Percentiles rank a stretch among this genome's conserved stretches.
Conservation (phyloP, 2,797 vertebrate genomes). For the Myotis findleyi region DNA sequence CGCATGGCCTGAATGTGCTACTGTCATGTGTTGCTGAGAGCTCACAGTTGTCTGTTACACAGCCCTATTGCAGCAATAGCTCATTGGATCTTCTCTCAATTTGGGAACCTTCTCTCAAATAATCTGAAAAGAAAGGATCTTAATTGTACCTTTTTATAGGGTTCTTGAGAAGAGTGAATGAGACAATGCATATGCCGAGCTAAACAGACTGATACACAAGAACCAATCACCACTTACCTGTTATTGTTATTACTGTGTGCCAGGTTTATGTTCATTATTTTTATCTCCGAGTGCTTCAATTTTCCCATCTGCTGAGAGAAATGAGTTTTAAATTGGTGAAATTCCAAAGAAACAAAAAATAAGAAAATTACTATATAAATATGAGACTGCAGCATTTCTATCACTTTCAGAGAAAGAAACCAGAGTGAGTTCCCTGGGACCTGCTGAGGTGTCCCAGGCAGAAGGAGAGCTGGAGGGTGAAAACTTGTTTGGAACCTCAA, state of each 20-base stretch:
- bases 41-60: neutral
- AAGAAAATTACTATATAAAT: neutral
- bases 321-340: neutral
- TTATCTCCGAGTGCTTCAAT: neutral
- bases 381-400: neutral
- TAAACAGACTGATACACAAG: neutral
- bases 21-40: neutral
- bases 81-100: neutral
- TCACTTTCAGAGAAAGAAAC: neutral
- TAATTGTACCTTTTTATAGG: neutral
- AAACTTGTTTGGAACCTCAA: neutral
- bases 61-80: neutral
- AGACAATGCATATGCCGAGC: neutral
- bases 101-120: neutral
- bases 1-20: neutral
- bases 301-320: neutral
- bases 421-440: neutral
- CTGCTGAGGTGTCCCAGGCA: neutral
- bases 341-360: neutral
- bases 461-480: neutral
- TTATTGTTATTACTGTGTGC: neutral
- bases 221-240: neutral
- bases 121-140: neutral
- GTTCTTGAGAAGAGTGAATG: neutral
- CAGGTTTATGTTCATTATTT: neutral